Conservation (phyloP, 2,797 vertebrate genomes). For the Gobionotothen gibberifrons region DNA sequence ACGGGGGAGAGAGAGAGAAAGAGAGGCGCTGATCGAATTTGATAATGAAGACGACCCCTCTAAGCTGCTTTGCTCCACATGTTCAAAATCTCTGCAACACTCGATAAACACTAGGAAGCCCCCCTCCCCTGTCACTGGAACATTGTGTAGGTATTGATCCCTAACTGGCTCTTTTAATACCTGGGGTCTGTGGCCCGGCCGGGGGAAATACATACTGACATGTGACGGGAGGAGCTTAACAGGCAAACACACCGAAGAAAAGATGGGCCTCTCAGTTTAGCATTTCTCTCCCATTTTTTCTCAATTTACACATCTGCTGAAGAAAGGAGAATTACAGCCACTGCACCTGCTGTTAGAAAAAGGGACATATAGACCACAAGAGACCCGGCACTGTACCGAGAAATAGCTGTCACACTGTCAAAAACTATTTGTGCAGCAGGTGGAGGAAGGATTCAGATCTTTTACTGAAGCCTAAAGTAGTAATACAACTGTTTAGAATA, state of each 20-base stretch:
- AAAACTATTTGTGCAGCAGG: constrained; percentile 60
- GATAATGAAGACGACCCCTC: constrained; percentile 86
- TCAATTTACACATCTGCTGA: constrained; percentile 84
- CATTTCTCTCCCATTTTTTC: constrained; percentile 79
- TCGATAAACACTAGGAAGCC: constrained; percentile 77
- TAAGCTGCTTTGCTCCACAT: constrained; percentile 86
- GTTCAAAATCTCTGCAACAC: constrained; percentile 80
- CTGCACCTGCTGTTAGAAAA: constrained; percentile 80
- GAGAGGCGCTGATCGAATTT: constrained; percentile 83
- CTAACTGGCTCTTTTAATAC: constrained; percentile 82
- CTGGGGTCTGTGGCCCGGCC: constrained; percentile 76
- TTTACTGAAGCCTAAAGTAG: constrained; percentile 1
- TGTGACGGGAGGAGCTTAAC: constrained; percentile 81
- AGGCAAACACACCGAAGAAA: constrained; percentile 78
- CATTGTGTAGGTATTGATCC: constrained; percentile 89
- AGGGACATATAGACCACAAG: constrained; percentile 48
- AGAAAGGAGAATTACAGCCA: constrained; percentile 68
- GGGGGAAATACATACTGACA: constrained; percentile 83
- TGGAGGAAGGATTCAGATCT: constrained; percentile 17
- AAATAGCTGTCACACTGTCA: constrained; percentile 75
- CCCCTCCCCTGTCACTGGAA: constrained; percentile 78
- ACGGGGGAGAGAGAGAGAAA: constrained; percentile 68
- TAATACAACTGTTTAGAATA: background rate
- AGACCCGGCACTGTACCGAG: constrained; percentile 45
- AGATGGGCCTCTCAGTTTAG: constrained; percentile 81